Evolutionary conservation across 2,888 invertebrate genomes (phyloP), one percentile per base, ranked within the genome.

Genomic region (Sphaerophoria rueppellii): DNA sequence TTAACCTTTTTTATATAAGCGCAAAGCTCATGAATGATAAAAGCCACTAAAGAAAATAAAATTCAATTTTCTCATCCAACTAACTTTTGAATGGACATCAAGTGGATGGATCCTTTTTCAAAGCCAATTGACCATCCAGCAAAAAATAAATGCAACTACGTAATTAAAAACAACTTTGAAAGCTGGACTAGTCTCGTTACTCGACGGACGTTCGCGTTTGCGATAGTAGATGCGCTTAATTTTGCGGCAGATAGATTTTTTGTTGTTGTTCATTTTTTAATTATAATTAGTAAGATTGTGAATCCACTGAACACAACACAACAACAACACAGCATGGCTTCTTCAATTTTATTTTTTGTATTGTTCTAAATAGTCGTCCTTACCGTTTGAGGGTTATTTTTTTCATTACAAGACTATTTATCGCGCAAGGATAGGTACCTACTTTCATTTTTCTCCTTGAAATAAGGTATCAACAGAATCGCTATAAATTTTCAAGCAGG

Each of bases 391-490:
- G 24, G 24, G 24, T 24, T 24, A 24, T 24, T 24, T 63, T 35
- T 75, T 85, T 76, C 69, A 73, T 85, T 81, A 81, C 63, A 12
- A 73, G 73, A 85, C 77, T 85, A 85, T 85, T 85, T 81, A 81
- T 85, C 73, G 55, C 73, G 55, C 77, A 81, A 81, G 73, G 73
- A 80, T 24, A 24, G 24, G 24, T 24, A 24, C 24, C 24, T 81
- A 73, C 76, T 65, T 69, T 65, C 50, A 37, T 55, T 63, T 76
- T 55, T 46, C 60, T 24, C 37, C 9, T 43, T 40, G 11, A 58
- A 70, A 54, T 12, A 2, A 35, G 43, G 43, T 79, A 82, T 79
- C 79, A 70, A 82, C 73, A 74, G 75, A 73, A 70, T 65, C 40
- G 14, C 24, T 67, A 67, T 67, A 67, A 43, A 61, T 37, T 54